A percentile compares a stretch with the other conserved stretches of the same genome.
phyloP scores from a whole-genome alignment of 2,797 vertebrate genomes.

The Aulostomus chinensis region DNA sequence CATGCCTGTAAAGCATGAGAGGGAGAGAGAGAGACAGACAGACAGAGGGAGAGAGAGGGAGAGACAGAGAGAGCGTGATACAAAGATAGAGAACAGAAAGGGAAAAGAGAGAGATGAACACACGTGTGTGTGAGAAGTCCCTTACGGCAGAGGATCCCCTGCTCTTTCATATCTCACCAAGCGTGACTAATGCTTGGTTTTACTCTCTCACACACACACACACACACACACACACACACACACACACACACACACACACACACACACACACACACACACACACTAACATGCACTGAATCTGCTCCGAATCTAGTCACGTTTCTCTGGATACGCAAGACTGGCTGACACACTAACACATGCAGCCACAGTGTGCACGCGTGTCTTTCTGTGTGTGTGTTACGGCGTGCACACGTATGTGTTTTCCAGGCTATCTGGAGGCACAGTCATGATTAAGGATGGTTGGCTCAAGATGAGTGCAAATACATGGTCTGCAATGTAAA shows the following conservation, averaged over 20 bases:
- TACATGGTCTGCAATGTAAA: slow-evolving; percentile 5
- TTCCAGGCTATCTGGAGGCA: no score
- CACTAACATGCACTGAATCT: slow-evolving; percentile 64
- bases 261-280: slow-evolving; percentile 7
- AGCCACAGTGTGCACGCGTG: slow-evolving; percentile 21
- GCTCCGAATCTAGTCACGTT: slow-evolving; percentile 72
- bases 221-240: slow-evolving; percentile 12
- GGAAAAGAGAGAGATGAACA: neutral
- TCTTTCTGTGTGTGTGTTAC: neutral
- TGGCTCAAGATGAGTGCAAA: neutral
- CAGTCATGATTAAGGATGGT: slow-evolving; percentile 40
- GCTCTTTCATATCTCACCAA: slow-evolving; percentile 73
- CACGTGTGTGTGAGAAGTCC: slow-evolving; percentile 49
- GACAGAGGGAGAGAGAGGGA: slow-evolving; percentile 32
- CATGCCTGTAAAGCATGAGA: slow-evolving; percentile 12
- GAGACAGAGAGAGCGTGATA: no score
- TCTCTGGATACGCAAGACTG: slow-evolving; percentile 64
- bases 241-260: slow-evolving; percentile 18
- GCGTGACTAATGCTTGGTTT: slow-evolving; percentile 69
- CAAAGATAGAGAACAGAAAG: no score
- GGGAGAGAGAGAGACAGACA: slow-evolving; percentile 23
- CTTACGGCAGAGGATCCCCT: slow-evolving; percentile 75
- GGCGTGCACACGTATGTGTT: no score
- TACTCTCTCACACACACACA: slow-evolving; percentile 37
- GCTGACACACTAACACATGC: slow-evolving; percentile 76